Percentiles rank a stretch among this genome's conserved stretches.
Conservation (phyloP, 2,113 vertebrate species). For the Spermophilus dauricus region DNA sequence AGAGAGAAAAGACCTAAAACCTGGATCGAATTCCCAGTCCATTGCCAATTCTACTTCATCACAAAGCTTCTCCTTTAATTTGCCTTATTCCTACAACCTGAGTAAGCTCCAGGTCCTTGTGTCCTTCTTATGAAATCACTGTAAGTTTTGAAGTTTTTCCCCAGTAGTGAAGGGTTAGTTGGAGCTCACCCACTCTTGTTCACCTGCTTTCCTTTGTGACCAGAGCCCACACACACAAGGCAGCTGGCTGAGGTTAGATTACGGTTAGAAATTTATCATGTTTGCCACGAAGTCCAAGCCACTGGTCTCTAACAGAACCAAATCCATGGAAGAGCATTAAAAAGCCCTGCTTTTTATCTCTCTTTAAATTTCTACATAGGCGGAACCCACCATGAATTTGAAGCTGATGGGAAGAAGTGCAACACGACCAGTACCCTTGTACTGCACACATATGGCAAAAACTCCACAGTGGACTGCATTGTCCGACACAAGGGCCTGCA, state of each 20-base stretch:
- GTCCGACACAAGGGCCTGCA: constrained; percentile 80
- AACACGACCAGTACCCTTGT: constrained; percentile 80
- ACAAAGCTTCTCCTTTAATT: background rate
- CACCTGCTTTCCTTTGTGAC: background rate
- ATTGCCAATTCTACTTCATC: background rate
- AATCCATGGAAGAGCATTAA: background rate
- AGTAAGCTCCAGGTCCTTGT: background rate
- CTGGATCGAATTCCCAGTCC: background rate
- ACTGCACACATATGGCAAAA: background rate
- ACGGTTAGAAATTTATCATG: background rate
- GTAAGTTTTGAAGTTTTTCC: background rate
- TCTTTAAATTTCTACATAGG: constrained; percentile 74
- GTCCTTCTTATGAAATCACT: background rate
- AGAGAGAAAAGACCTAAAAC: background rate
- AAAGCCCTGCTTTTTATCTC: background rate
- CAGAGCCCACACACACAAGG: background rate
- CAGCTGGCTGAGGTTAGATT: background rate
- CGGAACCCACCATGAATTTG: constrained; percentile 75
- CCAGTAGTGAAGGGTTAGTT: background rate
- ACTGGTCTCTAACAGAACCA: background rate
- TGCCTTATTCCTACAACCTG: background rate
- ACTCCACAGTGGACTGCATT: constrained; percentile 76
- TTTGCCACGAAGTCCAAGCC: background rate
- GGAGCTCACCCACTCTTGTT: background rate
- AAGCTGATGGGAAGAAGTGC: constrained; percentile 84